A percentile compares a stretch with the other conserved stretches of the same genome.
Conservation (phyloP, 2,113 vertebrate genomes). For the Pantherophis guttatus region DNA sequence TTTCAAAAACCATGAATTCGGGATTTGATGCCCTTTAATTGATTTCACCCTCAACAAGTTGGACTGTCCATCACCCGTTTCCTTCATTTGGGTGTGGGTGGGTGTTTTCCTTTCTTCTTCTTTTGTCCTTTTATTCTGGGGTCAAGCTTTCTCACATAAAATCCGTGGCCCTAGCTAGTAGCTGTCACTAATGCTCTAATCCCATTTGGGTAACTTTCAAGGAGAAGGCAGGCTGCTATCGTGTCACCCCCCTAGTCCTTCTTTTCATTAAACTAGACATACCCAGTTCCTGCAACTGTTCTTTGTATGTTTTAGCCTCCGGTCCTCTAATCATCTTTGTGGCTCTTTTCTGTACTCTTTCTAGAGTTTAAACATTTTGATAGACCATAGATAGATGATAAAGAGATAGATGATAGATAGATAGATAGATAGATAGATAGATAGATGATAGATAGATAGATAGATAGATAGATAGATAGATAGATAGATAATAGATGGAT, state of each 20-base stretch:
- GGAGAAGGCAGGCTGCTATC: no score
- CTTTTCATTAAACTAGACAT: no score
- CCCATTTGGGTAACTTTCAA: neutral
- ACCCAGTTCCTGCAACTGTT: no score
- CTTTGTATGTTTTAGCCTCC: no score
- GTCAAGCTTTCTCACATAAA: constrained; percentile 60
- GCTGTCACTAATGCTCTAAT: constrained; percentile 43
- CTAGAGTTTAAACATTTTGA: no score
- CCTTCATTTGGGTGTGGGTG: constrained; percentile 41
- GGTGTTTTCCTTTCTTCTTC: constrained; percentile 33
- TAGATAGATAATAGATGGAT: neutral
- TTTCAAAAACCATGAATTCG: constrained; percentile 89
- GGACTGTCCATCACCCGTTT: constrained; percentile 75
- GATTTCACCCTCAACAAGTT: constrained; percentile 85
- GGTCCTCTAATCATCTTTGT: neutral
- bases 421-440: no score
- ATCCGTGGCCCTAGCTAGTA: neutral
- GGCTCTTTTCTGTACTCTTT: no score
- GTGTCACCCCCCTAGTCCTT: no score
- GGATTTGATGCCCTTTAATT: constrained; percentile 95
- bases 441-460: no score
- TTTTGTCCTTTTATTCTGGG: constrained; percentile 55
- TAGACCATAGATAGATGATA: no score
- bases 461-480: no score
- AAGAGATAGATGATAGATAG: no score